These are phyloP conservation scores for Pteromalus puparum DNA, from an alignment of 1,140 invertebrate genomes.

Conservation along the genomic window DNA sequence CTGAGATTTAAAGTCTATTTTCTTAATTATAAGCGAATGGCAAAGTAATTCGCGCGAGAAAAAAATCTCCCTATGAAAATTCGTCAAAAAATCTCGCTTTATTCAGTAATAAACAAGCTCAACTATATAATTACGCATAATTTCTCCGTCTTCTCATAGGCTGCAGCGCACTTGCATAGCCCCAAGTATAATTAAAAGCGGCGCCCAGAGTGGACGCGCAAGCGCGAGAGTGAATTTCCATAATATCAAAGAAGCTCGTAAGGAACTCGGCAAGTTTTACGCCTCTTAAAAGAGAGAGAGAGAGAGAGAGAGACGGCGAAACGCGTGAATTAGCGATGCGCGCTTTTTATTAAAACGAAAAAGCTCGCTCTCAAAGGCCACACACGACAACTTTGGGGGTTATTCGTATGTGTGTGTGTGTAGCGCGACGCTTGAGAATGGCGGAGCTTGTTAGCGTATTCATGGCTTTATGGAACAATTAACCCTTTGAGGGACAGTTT, in stretches of 20 bases:
- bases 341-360: conserved; percentile 9
- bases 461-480: conserved; percentile 74
- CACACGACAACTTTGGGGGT: conserved; percentile 26
- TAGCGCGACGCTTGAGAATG: conserved; percentile 29
- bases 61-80: conserved; percentile 46
- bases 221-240: conserved; percentile 22
- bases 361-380: neutral
- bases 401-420: conserved; percentile 10
- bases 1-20: conserved; percentile 63
- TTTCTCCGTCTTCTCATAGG: neutral
- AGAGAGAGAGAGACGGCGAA: neutral
- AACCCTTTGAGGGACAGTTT: conserved; percentile 76
- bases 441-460: conserved; percentile 73
- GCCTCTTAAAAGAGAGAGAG: conserved; percentile 16
- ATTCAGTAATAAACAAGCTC: conserved; percentile 34
- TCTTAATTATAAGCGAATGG: conserved; percentile 62
- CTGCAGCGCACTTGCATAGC: neutral
- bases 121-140: conserved; percentile 51
- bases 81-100: conserved; percentile 28
- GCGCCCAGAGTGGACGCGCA: neutral
- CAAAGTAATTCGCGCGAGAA: conserved; percentile 25
- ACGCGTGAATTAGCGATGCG: neutral
- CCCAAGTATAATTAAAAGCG: conserved; percentile 45
- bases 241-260: conserved; percentile 44
- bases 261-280: conserved; percentile 39